phyloP scores from a whole-genome alignment of 2,113 vertebrate genomes.

The Chionomys nivalis region DNA sequence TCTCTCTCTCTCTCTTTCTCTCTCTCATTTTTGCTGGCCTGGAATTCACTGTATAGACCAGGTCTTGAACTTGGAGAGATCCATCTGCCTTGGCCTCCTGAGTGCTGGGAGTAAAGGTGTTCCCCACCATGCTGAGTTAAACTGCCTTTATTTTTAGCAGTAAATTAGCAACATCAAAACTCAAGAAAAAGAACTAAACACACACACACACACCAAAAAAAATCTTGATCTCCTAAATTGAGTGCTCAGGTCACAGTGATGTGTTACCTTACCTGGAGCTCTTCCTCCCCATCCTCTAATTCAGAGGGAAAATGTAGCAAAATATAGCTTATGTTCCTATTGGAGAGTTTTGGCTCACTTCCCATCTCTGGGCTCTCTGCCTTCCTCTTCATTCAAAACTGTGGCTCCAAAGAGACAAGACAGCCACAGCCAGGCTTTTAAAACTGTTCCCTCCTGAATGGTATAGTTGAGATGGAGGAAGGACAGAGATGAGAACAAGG shows the following conservation, averaged over 20 bases:
- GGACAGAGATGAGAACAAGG: too few relatives aligned
- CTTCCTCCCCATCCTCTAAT: background rate
- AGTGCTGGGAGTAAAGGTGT: background rate
- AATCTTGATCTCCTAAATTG: too few relatives aligned
- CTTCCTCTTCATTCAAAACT: background rate
- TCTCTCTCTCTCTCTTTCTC: too few relatives aligned
- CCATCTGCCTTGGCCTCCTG: background rate
- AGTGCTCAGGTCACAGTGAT: background rate
- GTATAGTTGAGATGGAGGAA: too few relatives aligned
- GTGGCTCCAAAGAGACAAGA: too few relatives aligned
- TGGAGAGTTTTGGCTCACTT: background rate
- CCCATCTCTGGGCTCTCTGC: background rate
- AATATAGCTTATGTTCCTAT: background rate
- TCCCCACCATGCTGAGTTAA: background rate
- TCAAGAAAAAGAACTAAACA: background rate
- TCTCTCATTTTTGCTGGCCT: background rate
- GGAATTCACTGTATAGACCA: background rate
- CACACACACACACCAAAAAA: too few relatives aligned
- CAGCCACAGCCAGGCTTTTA: background rate
- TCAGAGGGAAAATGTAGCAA: conserved; percentile 7
- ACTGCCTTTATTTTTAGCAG: background rate
- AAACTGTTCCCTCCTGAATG: accelerated
- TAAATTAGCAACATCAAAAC: background rate
- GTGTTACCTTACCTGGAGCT: too few relatives aligned
- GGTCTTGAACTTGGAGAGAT: background rate